Percentiles rank a stretch among this genome's conserved stretches.
Evolutionary conservation across 2,888 invertebrate species (phyloP).

Genomic region (Aspidapion aeneum): DNA sequence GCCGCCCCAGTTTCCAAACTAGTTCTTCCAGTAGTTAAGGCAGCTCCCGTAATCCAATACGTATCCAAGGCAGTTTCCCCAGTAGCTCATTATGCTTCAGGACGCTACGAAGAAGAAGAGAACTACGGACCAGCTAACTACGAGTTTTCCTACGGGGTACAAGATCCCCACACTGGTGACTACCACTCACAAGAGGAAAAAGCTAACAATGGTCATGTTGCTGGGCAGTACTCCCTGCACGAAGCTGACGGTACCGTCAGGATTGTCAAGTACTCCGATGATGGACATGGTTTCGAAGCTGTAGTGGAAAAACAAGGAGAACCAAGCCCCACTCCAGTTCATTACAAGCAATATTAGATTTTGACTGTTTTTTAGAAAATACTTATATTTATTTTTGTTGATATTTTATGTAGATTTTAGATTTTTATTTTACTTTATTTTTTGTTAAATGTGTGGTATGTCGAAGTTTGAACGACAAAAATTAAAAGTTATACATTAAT

Average conservation of each 20-base stretch:
- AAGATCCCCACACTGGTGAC: constrained; percentile 56
- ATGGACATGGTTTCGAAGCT: constrained; percentile 53
- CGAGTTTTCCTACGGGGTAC: constrained; percentile 55
- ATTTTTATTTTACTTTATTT: too few species aligned
- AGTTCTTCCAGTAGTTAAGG: too few species aligned
- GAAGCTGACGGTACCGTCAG: constrained; percentile 56
- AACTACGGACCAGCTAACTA: constrained; percentile 56
- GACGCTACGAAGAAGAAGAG: constrained; percentile 11
- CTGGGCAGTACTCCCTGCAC: constrained; percentile 55
- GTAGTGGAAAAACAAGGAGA: constrained; percentile 44
- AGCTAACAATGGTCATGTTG: constrained; percentile 53
- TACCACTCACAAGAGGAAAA: constrained; percentile 54
- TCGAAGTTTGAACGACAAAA: too few species aligned
- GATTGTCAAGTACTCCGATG: constrained; percentile 56
- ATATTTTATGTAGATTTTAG: too few species aligned
- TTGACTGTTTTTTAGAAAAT: too few species aligned
- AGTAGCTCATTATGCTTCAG: background rate
- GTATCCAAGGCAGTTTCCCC: constrained; percentile 14
- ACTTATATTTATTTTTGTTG: too few species aligned
- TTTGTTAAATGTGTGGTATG: too few species aligned
- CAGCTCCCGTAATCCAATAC: constrained; percentile 11
- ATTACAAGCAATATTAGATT: background rate
- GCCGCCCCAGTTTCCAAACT: constrained; percentile 19
- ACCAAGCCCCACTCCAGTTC: background rate
- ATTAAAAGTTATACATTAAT: too few species aligned